phyloP scores from a whole-genome alignment of 2,888 invertebrate species.

The Epiblema foenella region DNA sequence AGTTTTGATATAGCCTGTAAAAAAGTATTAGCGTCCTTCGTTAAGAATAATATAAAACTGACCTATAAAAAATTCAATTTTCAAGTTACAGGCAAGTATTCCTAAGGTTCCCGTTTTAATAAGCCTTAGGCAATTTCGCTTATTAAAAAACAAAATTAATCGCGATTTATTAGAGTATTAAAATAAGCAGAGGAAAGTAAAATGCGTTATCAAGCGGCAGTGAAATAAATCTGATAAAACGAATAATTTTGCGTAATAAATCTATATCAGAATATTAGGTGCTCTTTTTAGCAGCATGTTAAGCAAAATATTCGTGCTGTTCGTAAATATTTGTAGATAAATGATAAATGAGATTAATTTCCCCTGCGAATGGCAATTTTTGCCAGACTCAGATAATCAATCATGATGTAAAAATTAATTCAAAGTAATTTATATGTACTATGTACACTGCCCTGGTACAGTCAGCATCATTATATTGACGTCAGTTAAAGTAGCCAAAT shows the following conservation, averaged over 20 bases:
- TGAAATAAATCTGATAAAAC: conserved; percentile 52
- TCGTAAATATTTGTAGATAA: conserved; percentile 5
- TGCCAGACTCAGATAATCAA: neutral
- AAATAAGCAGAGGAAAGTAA: conserved; percentile 53
- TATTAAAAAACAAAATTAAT: conserved; percentile 41
- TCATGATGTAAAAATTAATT: neutral
- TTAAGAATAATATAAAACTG: no score
- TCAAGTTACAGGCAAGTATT: no score
- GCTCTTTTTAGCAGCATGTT: neutral
- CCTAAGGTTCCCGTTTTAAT: neutral
- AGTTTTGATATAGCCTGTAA: no score
- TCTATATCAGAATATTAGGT: conserved; percentile 35
- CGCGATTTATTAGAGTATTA: conserved; percentile 53
- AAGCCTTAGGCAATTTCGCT: conserved; percentile 18
- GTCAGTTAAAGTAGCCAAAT: no score
- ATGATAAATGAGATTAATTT: neutral
- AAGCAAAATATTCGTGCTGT: neutral
- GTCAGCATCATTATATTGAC: no score
- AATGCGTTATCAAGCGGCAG: conserved; percentile 49
- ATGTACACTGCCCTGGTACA: no score
- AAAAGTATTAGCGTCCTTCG: no score
- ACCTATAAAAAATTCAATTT: no score
- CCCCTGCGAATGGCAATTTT: neutral
- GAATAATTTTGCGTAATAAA: conserved; percentile 55
- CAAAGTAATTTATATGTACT: neutral